Base-by-base conservation (phyloP, 2,888 invertebrate genomes). In the Unio delphinus region DNA sequence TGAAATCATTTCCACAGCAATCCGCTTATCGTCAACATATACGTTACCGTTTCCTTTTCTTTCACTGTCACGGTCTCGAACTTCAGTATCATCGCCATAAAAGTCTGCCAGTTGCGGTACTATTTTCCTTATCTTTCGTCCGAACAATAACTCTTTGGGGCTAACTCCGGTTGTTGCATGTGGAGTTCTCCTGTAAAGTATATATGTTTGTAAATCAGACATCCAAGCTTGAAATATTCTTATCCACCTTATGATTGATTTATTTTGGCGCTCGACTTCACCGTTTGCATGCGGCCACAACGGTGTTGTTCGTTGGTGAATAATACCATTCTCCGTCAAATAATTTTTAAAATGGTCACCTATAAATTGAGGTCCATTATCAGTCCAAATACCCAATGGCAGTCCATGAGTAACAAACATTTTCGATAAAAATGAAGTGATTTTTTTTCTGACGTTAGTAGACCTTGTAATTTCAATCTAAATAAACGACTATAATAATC, bases 221-320 rank as follows among this genome's bases (percentile, higher is more conserved):
- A 5, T 2, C 4, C 30, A 69, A 56, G 75, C 59, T 26, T 76
- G 71, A 4, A 75, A 63, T 8, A 76, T 80, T 58, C 67, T 23
- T 3, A 80, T 56, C 1, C 77, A 59, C 67, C 76, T 80, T 64
- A 78, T 17, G 3, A 78, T 23, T 26, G 74, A 72, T 6, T 67
- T 17, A 56, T 76, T 78, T 60, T 78, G 80, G 0, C 71, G 15
- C 63, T 77, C 76, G 0, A 79, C 70, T 62, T 78, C 73, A 0
- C 76, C 78, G 30, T 76, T 80, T 11, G 76, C 78, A 15, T 71
- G 70, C 5, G 73, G 72, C 73, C 75, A 72, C 20, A 71, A 54
- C 4, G 76, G 76, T 28, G 76, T 76, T 11, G 34, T 67, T 30
- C 45, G 62, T 2, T 56, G 28, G 55, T 75, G 75, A 4, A 11